Base-by-base conservation (phyloP, 2,797 vertebrate genomes). In the Hylomyscus alleni region DNA sequence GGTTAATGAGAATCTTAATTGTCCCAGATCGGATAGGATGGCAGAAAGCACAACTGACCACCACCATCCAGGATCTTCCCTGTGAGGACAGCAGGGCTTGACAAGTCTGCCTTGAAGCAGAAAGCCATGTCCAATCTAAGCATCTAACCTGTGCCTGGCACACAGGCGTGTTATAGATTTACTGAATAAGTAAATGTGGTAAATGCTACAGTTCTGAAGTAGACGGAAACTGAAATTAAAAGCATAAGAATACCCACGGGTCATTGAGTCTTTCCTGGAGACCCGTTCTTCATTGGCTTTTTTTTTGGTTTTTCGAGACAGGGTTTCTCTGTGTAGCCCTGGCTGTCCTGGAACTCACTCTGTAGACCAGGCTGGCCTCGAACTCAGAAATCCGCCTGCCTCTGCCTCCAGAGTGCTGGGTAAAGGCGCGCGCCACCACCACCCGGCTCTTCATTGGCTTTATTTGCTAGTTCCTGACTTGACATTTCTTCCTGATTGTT, bases 51-150 rank as follows among this genome's bases (percentile, higher is more conserved):
- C 29, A 91, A 37, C 37, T 89, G 54, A 72, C 24, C n/a, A 65
- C 37, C n/a, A 60, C n/a, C n/a, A n/a, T 69, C 37, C 94, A 89
- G 87, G 0, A 87, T 94, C 93, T 90, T 44, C 20, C 56, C 77
- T 47, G 65, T 31, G 14, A 15, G 2, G 94, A 97, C 77, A 78
- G 44, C 50, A 1, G 24, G 67, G 17, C 12, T 34, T 76, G 10
- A 69, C 8, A 87, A 4, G 47, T 44, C 56, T 76, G 54, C 77
- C 89, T 95, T 82, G 72, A 31, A 50, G 14, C 77, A 56, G 94
- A 85, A 34, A 44, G 31, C 82, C 96, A 62, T 67, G 76, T 65
- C 82, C 95, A 89, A 52, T 50, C n/a, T 40, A 90, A 14, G 22
- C 52, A 11, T 56, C 5, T 95, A 15, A 65, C 15, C 60, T n/a